These are phyloP conservation scores for Eupithecia vulgata DNA, from an alignment of 2,888 invertebrate species.

Conservation along the genomic window DNA sequence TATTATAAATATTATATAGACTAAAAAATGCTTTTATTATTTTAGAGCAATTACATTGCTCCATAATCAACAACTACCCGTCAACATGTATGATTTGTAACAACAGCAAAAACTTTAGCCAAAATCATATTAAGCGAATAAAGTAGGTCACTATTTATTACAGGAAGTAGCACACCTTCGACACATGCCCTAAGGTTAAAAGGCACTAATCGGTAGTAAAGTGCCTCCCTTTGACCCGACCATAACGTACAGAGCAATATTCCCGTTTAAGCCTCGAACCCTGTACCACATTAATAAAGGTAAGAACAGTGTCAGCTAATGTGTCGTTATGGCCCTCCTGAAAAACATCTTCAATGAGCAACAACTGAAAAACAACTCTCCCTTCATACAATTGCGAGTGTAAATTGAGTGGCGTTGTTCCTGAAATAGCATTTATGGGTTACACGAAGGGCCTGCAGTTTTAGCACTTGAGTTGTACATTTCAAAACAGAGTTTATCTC, in stretches of 20 bases:
- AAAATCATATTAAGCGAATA: not conserved
- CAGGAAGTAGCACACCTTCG: conserved; percentile 12
- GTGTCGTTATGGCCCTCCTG: conserved; percentile 78
- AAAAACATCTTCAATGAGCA: conserved; percentile 70
- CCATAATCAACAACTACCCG: too few species aligned
- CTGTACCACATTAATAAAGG: conserved; percentile 81
- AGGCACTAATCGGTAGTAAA: conserved; percentile 61
- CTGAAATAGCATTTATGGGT: conserved; percentile 64
- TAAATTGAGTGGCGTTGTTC: conserved; percentile 46
- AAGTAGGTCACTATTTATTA: conserved; percentile 12
- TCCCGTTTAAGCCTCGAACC: conserved; percentile 64
- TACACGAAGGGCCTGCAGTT: conserved; percentile 68
- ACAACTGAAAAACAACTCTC: conserved; percentile 54
- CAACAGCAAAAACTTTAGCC: not conserved
- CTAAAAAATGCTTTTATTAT: too few species aligned
- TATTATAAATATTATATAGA: too few species aligned
- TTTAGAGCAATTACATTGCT: too few species aligned
- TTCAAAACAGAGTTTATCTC: conserved; percentile 59
- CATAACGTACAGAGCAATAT: conserved; percentile 52
- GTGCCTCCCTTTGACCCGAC: conserved; percentile 59
- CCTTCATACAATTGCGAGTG: conserved; percentile 43
- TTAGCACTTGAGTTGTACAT: conserved; percentile 54
- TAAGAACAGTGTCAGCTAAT: conserved; percentile 78
- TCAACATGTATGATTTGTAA: not conserved
- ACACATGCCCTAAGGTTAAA: conserved; percentile 43